Evolutionary conservation across 2,113 vertebrate species (phyloP).

Genomic region (Larimichthys polyactis): DNA sequence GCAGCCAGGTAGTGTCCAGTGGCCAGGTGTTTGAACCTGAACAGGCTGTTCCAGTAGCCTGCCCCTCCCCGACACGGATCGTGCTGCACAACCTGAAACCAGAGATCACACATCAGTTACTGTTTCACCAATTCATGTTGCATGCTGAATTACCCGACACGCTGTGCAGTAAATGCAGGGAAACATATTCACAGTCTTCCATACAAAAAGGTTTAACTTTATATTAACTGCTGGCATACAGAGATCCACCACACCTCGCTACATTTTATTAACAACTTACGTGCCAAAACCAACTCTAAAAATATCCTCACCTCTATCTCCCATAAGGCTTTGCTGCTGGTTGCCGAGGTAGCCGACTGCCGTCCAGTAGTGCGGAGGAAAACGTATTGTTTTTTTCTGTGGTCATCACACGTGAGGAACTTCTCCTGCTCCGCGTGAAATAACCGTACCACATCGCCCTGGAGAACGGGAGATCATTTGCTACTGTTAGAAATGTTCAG

Average conservation of each 20-base stretch:
- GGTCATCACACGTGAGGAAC: constrained; percentile 98
- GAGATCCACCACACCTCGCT: background rate
- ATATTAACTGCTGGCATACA: background rate
- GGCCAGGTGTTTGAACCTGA: constrained; percentile 98
- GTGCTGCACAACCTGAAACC: constrained; percentile 91
- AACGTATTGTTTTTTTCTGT: constrained; percentile 96
- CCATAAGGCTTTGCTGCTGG: constrained; percentile 98
- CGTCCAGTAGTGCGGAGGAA: constrained; percentile 96
- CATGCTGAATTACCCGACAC: too few species aligned
- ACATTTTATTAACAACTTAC: background rate
- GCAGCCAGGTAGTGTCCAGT: constrained; percentile 98
- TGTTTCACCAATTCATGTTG: background rate
- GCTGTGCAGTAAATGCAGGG: background rate
- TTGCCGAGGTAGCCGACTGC: constrained; percentile 97
- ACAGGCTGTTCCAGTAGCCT: constrained; percentile 98
- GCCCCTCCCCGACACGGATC: constrained; percentile 97
- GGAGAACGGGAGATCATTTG: constrained; percentile 31
- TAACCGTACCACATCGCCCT: constrained; percentile 97
- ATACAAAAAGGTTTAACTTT: background rate
- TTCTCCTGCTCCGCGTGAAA: constrained; percentile 99
- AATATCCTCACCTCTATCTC: constrained; percentile 92
- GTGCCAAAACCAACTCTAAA: background rate
- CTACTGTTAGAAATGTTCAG: background rate
- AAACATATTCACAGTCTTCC: background rate
- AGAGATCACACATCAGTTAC: constrained; percentile 18